Evolutionary conservation across 1,140 invertebrate species (phyloP).

Genomic region (Drosophila subpulchrella): DNA sequence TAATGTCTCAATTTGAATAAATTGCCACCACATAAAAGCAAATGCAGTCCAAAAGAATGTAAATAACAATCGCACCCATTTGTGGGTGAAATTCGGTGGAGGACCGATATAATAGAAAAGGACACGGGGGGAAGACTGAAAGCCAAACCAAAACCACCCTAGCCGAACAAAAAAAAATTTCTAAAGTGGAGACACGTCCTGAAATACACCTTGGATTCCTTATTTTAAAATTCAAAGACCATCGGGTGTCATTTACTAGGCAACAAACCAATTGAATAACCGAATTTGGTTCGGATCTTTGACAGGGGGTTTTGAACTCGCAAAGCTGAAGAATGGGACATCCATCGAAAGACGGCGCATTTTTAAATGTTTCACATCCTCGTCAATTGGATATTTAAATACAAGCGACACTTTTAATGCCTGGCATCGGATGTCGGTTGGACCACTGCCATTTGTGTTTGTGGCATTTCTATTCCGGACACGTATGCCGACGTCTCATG

Average conservation of each 20-base stretch:
- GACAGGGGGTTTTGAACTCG: background rate
- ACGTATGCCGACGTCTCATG: conserved; percentile 59
- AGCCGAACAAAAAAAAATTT: conserved; percentile 17
- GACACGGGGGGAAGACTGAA: background rate
- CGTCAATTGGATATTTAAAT: conserved; percentile 75
- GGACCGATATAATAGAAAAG: background rate
- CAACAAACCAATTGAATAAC: conserved; percentile 73
- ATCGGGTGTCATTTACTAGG: conserved; percentile 71
- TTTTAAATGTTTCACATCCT: conserved; percentile 78
- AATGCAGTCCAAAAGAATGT: conserved; percentile 55
- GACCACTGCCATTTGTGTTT: conserved; percentile 1
- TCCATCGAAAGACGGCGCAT: conserved; percentile 38
- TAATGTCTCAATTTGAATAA: conserved; percentile 84
- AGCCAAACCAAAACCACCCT: conserved; percentile 50
- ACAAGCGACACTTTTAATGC: conserved; percentile 74
- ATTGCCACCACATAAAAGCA: conserved; percentile 54
- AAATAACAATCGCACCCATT: conserved; percentile 58
- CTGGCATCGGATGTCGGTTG: conserved; percentile 40
- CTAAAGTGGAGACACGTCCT: conserved; percentile 64
- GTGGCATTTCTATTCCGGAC: conserved; percentile 59
- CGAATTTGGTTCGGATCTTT: conserved; percentile 46
- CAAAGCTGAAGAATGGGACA: background rate
- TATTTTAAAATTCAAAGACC: conserved; percentile 78
- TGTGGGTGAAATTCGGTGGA: conserved; percentile 10
- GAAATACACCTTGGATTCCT: conserved; percentile 43